phyloP scores from a whole-genome alignment of 2,888 invertebrate species.

The Cantharis rustica region DNA sequence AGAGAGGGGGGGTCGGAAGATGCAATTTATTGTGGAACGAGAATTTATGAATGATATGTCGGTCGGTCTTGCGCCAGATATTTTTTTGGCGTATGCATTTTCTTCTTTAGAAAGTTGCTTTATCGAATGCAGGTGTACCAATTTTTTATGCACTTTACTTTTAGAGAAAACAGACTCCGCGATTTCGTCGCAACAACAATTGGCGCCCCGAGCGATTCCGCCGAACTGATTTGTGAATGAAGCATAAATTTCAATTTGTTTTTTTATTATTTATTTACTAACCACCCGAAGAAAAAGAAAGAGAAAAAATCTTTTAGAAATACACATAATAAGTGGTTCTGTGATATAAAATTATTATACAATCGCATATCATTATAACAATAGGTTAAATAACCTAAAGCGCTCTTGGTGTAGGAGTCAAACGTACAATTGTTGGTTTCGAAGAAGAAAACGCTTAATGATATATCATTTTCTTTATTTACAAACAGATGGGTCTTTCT shows the following conservation, averaged over 20 bases:
- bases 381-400: constrained; percentile 36
- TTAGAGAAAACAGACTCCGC: not conserved
- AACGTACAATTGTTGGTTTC: constrained; percentile 35
- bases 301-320: constrained; percentile 15
- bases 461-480: constrained; percentile 33
- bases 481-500: constrained; percentile 20
- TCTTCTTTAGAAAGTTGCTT: constrained; percentile 38
- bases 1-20: not conserved
- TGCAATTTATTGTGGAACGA: constrained; percentile 4
- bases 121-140: constrained; percentile 37
- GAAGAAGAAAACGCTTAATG: constrained; percentile 34
- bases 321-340: constrained; percentile 30
- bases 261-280: not conserved
- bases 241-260: not conserved
- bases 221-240: not conserved
- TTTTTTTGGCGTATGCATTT: constrained; percentile 18
- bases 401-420: constrained; percentile 30
- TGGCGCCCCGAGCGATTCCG: not conserved
- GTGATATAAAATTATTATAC: constrained; percentile 33
- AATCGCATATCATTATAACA: constrained; percentile 37
- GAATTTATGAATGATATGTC: constrained; percentile 23
- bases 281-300: not conserved
- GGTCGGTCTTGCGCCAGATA: constrained; percentile 16
- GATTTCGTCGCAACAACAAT: not conserved
- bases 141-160: constrained; percentile 13